Evolutionary conservation across 2,888 invertebrate genomes (phyloP), one percentile per base, ranked within the genome.

Genomic region (Emmelina monodactyla): DNA sequence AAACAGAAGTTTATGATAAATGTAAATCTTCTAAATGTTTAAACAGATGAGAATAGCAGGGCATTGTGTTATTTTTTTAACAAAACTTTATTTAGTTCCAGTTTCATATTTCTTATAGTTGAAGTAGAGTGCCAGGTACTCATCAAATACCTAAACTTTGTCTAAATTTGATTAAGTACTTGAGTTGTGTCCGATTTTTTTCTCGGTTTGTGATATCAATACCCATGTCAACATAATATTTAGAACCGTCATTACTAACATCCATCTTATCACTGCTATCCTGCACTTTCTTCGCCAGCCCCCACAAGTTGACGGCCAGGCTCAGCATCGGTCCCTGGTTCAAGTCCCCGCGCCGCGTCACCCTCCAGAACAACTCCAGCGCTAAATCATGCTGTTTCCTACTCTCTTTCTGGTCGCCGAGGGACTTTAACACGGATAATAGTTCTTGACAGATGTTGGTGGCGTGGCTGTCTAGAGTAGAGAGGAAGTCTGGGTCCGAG

Each of bases 251-350:
- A 16, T 32, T 31, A 53, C 67, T 66, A 42, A 75, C 75, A 30
- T 65, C 59, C 19, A 62, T 44, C 46, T 61, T 73, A 39, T 58
- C 59, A 41, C 68, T 64, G 0, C 64, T 55, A 35, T 70, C 66
- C 32, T 69, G 68, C 25, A 66, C 37, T 64, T 89, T 92, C 45
- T 87, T 84, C 12, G 89, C 84, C 44, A 94, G 72, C 53, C 86
- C 84, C 94, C 94, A 95, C 29, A 96, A 75, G 66, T 94, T 94
- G 0, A 85, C 58, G 0, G 91, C 90, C 39, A 96, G 75, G 34
- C 82, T 84, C 16, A 83, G 78, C 66, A 92, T 81, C 13, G 83
- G 70, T 7, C 83, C 73, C 33, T 82, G 78, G 3, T 68, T 63
- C 5, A 91, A 56, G 57, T 91, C 87, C 0, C 85, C 86, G 44